phyloP scores from a whole-genome alignment of 30 jellyfish, hydroid and myxozoan species.

The Hydractinia symbiolongicarpus region DNA sequence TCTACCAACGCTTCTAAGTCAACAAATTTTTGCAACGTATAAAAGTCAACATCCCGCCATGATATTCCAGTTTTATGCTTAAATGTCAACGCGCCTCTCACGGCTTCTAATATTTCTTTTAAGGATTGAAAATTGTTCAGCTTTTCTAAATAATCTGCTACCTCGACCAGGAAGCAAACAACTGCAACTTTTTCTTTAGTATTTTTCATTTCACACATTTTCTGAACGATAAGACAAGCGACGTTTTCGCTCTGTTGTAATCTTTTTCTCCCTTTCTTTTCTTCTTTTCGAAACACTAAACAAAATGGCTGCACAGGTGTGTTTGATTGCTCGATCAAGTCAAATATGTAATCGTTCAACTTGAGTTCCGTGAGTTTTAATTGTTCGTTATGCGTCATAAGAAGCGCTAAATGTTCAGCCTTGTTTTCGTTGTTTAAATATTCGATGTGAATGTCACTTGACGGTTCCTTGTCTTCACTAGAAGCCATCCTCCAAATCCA shows the following conservation, averaged over 20 bases:
- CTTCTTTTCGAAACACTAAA: background rate
- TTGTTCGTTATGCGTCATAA: constrained; percentile 3
- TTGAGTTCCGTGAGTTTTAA: background rate
- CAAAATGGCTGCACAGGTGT: background rate
- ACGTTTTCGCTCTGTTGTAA: background rate
- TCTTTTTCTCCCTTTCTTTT: background rate
- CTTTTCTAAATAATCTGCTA: background rate
- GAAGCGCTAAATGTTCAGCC: background rate
- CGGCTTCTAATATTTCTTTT: background rate
- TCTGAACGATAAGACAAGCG: background rate
- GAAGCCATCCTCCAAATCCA: background rate
- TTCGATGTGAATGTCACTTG: background rate
- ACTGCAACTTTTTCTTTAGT: background rate
- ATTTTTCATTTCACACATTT: background rate
- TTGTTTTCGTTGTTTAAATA: background rate
- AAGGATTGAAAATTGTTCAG: background rate
- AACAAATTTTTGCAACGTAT: background rate
- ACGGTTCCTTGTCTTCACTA: background rate
- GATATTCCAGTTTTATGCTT: constrained; percentile 7
- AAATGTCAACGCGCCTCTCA: background rate
- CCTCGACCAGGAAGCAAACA: constrained; percentile 9
- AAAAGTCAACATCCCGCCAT: background rate
- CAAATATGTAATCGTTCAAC: background rate
- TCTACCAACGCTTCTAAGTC: background rate
- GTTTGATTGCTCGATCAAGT: background rate